Evolutionary conservation across 1,140 invertebrate species (phyloP).

Genomic region (Drosophila baimaii): DNA sequence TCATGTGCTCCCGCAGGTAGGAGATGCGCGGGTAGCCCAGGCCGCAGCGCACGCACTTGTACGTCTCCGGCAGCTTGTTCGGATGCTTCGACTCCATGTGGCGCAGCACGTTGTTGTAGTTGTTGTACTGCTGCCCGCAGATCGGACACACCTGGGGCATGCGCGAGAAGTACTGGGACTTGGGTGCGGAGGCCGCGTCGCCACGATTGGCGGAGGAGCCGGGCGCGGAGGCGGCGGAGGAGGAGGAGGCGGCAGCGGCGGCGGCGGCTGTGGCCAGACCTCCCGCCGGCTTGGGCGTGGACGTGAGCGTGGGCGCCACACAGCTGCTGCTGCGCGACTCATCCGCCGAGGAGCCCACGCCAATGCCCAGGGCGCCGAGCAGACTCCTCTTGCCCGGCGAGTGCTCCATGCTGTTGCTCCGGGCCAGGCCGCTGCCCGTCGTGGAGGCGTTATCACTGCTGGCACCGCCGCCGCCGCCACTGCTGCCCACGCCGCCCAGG

Average conservation of each 20-base stretch:
- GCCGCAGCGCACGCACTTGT: constrained; percentile 80
- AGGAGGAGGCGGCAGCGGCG: constrained; percentile 1
- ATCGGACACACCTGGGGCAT: constrained; percentile 83
- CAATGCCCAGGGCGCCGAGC: constrained; percentile 67
- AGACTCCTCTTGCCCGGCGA: constrained; percentile 69
- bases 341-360: constrained; percentile 63
- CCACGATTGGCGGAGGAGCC: constrained; percentile 21
- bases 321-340: constrained; percentile 73
- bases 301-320: constrained; percentile 19
- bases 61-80: constrained; percentile 81
- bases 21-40: constrained; percentile 79
- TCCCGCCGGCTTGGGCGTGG: constrained; percentile 31
- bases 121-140: constrained; percentile 83
- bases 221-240: constrained; percentile 5
- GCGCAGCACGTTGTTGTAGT: constrained; percentile 83
- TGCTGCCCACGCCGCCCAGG: constrained; percentile 61
- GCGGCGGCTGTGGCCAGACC: not conserved
- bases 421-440: constrained; percentile 38
- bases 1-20: constrained; percentile 82
- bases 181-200: constrained; percentile 50
- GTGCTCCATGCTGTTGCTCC: constrained; percentile 58
- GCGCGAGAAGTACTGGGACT: constrained; percentile 80
- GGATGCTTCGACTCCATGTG: constrained; percentile 84
- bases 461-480: constrained; percentile 40
- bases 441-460: constrained; percentile 73